Conservation (phyloP, 1,140 invertebrate genomes). For the Cherax destructor region DNA sequence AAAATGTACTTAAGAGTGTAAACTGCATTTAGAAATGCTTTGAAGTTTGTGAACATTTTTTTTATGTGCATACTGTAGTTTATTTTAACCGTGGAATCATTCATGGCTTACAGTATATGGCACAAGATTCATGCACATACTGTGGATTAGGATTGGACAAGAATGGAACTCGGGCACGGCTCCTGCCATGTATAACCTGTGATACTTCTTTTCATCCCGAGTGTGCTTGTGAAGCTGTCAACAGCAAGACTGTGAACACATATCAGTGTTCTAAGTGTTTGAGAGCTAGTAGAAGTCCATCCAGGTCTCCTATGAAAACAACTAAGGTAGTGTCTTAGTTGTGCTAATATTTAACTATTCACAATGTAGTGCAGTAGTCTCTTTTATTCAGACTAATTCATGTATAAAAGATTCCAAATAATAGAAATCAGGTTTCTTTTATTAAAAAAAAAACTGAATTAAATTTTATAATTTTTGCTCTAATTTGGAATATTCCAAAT, state of each 20-base stretch:
- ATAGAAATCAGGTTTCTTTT: too few relatives aligned
- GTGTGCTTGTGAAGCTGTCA: not conserved
- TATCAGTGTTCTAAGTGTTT: slow-evolving; percentile 31
- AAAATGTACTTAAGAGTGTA: too few relatives aligned
- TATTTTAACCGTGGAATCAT: not conserved
- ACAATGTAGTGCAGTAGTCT: too few relatives aligned
- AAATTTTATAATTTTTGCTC: too few relatives aligned
- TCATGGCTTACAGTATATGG: slow-evolving; percentile 20
- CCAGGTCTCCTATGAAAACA: slow-evolving; percentile 16
- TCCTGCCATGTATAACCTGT: slow-evolving; percentile 31
- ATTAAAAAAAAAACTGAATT: too few relatives aligned
- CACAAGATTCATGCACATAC: not conserved
- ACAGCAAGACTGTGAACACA: not conserved
- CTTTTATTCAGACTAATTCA: too few relatives aligned
- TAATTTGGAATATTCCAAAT: too few relatives aligned
- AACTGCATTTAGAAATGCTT: too few relatives aligned
- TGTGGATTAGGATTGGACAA: slow-evolving; percentile 22
- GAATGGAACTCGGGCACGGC: not conserved
- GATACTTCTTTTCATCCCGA: slow-evolving; percentile 2
- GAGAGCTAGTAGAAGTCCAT: not conserved
- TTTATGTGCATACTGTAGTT: too few relatives aligned
- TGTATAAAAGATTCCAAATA: too few relatives aligned
- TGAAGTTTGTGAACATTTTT: too few relatives aligned
- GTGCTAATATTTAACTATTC: not conserved
- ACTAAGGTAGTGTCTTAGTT: slow-evolving; percentile 11